These are phyloP conservation scores for Petroica traversi DNA, from an alignment of 2,113 vertebrate genomes.

Conservation along the genomic window DNA sequence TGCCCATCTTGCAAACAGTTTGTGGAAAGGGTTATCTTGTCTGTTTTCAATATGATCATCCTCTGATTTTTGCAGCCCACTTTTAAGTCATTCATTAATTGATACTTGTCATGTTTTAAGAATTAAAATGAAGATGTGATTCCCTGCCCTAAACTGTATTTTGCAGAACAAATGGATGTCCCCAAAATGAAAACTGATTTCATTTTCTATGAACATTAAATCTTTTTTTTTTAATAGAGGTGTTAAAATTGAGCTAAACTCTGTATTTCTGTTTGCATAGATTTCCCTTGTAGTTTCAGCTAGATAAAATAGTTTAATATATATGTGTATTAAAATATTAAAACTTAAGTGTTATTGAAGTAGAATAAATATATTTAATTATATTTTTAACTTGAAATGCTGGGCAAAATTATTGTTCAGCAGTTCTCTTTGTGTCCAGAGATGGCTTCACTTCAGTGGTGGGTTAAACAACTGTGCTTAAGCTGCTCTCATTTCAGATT, in stretches of 20 bases:
- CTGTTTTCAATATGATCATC: background rate
- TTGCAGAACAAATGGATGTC: background rate
- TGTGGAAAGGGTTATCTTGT: background rate
- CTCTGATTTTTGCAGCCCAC: background rate
- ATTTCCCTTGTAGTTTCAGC: background rate
- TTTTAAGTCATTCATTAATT: background rate
- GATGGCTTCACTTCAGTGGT: background rate
- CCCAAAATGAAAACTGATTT: background rate
- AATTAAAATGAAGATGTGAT: background rate
- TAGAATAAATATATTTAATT: background rate
- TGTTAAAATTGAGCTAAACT: background rate
- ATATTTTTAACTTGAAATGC: background rate
- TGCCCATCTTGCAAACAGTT: background rate
- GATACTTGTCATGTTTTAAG: background rate
- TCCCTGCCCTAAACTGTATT: background rate
- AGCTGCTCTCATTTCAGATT: conserved; percentile 19
- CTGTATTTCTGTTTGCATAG: background rate
- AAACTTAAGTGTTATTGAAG: background rate
- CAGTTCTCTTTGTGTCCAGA: background rate
- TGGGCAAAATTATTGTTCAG: background rate
- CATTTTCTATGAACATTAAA: background rate
- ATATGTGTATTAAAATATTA: background rate
- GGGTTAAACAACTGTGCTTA: background rate
- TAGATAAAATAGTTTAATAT: background rate
- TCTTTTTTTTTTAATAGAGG: background rate